These are phyloP conservation scores for Malacosoma neustria DNA, from an alignment of 2,888 invertebrate species.

Conservation along the genomic window DNA sequence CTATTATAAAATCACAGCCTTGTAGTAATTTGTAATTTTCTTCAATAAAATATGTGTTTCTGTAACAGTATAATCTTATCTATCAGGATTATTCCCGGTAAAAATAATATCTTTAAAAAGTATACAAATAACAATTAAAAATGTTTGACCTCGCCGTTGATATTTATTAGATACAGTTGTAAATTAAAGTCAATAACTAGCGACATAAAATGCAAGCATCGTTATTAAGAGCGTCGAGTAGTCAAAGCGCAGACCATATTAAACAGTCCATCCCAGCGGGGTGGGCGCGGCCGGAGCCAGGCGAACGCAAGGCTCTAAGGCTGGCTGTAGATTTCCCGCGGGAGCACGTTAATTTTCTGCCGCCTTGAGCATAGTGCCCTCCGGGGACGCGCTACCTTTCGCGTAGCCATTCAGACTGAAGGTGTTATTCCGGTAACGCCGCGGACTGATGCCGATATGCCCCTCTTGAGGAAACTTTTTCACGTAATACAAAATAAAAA, in stretches of 20 bases:
- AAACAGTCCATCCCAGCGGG: constrained; percentile 64
- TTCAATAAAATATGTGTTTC: too few species aligned
- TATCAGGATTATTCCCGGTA: too few species aligned
- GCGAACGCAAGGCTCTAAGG: constrained; percentile 54
- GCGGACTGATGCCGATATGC: constrained; percentile 63
- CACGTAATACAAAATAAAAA: constrained; percentile 41
- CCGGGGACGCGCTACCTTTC: constrained; percentile 75
- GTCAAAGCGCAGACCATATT: constrained; percentile 45
- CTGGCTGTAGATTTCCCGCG: constrained; percentile 78
- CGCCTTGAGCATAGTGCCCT: constrained; percentile 84
- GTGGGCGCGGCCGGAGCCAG: constrained; percentile 41
- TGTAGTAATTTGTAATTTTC: too few species aligned
- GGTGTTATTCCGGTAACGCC: constrained; percentile 69
- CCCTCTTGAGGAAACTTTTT: constrained; percentile 55
- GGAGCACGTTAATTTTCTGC: constrained; percentile 84
- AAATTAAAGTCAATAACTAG: too few species aligned
- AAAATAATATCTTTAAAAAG: too few species aligned
- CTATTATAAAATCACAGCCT: too few species aligned
- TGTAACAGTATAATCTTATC: too few species aligned
- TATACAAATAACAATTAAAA: too few species aligned
- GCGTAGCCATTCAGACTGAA: constrained; percentile 67
- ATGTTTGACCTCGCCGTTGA: too few species aligned
- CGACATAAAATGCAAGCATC: too few species aligned
- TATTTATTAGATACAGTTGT: too few species aligned
- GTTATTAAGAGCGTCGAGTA: too few species aligned